Conservation (phyloP, 2,113 vertebrate species). For the Saguinus midas region DNA sequence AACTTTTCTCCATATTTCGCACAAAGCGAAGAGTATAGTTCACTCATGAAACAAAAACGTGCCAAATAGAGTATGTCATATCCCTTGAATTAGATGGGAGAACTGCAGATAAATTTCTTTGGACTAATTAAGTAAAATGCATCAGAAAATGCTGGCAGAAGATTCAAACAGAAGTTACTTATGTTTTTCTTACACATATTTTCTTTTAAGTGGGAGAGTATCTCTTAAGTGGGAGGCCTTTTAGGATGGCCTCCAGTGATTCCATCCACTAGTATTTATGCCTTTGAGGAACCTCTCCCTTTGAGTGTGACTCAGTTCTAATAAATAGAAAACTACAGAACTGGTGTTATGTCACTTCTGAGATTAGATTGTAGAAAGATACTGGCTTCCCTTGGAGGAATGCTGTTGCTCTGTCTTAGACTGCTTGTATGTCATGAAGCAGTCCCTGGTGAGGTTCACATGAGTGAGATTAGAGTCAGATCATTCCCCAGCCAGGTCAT, state of each 20-base stretch:
- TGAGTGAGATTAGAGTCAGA: background rate
- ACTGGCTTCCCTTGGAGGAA: background rate
- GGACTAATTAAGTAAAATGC: background rate
- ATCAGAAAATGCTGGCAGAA: background rate
- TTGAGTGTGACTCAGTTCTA: background rate
- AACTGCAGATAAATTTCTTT: background rate
- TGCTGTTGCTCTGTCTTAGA: background rate
- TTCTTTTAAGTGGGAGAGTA: background rate
- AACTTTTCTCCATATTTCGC: background rate
- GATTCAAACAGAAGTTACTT: background rate
- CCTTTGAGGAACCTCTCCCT: background rate
- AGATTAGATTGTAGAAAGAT: background rate
- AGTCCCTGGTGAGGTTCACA: background rate
- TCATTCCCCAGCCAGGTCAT: background rate
- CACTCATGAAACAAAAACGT: background rate
- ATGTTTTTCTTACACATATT: background rate
- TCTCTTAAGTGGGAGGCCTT: background rate
- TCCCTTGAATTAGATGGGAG: background rate
- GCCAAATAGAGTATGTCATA: background rate
- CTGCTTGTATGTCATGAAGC: background rate
- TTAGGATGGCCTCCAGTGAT: background rate
- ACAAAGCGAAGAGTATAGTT: background rate
- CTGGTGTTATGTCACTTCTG: background rate
- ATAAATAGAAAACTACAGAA: background rate
- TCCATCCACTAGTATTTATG: background rate